Evolutionary conservation across 1,140 invertebrate genomes (phyloP).

Genomic region (Lerema accius): DNA sequence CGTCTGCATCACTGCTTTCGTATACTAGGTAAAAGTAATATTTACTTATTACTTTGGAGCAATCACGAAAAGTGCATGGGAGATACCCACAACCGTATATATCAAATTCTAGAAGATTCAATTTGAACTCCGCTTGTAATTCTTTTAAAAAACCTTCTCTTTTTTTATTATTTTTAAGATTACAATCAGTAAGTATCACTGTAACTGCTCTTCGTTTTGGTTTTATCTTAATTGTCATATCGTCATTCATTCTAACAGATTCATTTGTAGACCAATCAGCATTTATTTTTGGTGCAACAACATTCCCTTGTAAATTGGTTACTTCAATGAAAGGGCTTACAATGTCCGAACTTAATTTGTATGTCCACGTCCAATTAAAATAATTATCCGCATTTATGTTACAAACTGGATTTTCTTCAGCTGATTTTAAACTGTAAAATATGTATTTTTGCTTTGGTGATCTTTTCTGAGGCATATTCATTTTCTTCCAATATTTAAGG

Average conservation of each 20-base stretch:
- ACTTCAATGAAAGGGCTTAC: constrained; percentile 81
- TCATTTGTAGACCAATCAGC: constrained; percentile 49
- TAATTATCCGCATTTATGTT: constrained; percentile 54
- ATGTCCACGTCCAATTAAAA: constrained; percentile 87
- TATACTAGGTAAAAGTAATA: constrained; percentile 89
- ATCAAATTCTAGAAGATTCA: constrained; percentile 81
- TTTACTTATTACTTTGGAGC: constrained; percentile 72
- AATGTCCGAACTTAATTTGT: constrained; percentile 81
- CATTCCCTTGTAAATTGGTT: constrained; percentile 52
- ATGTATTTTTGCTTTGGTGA: constrained; percentile 75
- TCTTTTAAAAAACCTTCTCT: constrained; percentile 83
- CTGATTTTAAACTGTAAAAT: constrained; percentile 74
- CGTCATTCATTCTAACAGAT: constrained; percentile 32
- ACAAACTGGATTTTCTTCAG: constrained; percentile 60
- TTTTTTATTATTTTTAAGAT: constrained; percentile 51
- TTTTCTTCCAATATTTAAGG: constrained; percentile 41
- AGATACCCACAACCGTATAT: constrained; percentile 86
- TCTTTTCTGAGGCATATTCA: constrained; percentile 58
- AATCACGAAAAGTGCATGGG: constrained; percentile 59
- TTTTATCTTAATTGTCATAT: constrained; percentile 37
- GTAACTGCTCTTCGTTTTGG: constrained; percentile 80
- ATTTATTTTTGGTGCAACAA: constrained; percentile 58
- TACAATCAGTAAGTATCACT: constrained; percentile 86
- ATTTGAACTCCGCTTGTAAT: constrained; percentile 82
- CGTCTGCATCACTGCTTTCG: constrained; percentile 84